phyloP scores from a whole-genome alignment of 2,113 vertebrate species.

The Hyla sarda region DNA sequence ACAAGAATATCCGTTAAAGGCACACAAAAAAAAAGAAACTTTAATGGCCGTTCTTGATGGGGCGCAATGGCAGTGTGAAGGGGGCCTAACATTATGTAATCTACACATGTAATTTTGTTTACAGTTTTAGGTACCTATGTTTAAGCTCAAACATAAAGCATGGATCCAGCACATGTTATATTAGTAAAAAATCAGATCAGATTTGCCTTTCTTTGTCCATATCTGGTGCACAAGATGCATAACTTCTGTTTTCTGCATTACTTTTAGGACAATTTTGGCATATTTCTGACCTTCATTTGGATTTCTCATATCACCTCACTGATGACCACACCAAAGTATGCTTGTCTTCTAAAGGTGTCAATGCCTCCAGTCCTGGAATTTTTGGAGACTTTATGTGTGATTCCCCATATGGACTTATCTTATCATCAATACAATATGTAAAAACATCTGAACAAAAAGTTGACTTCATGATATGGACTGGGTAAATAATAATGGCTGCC shows the following conservation, averaged over 20 bases:
- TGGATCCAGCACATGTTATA: too few species aligned
- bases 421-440: constrained; percentile 89
- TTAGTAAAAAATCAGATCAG: too few species aligned
- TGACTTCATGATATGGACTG: constrained; percentile 97
- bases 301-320: constrained; percentile 87
- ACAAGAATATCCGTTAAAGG: too few species aligned
- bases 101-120: too few species aligned
- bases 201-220: too few species aligned
- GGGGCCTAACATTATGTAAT: too few species aligned
- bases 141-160: too few species aligned
- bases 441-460: constrained; percentile 73
- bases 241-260: constrained; percentile 54
- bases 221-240: not conserved
- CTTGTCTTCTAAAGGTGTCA: constrained; percentile 88
- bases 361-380: constrained; percentile 81
- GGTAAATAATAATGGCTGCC: constrained; percentile 76
- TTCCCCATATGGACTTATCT: constrained; percentile 91
- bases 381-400: constrained; percentile 93
- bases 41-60: too few species aligned
- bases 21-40: too few species aligned
- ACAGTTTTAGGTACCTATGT: too few species aligned
- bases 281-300: constrained; percentile 93
- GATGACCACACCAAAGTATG: constrained; percentile 89
- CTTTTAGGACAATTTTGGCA: constrained; percentile 92
- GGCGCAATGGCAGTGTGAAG: too few species aligned